Base-by-base conservation (phyloP, 2,113 vertebrate genomes). In the Lanius ludovicianus region DNA sequence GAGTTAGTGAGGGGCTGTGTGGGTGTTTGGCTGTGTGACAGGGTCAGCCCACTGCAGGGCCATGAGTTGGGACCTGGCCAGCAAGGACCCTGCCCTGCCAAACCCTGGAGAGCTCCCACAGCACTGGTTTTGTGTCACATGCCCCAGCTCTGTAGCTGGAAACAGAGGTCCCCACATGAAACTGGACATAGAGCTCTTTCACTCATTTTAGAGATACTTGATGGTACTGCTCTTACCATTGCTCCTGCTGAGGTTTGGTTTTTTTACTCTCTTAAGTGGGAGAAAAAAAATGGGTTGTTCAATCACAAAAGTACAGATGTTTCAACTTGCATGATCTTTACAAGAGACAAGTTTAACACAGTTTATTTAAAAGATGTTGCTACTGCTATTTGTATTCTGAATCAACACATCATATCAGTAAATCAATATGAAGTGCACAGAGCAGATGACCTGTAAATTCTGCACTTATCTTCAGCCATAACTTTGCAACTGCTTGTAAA, bases 41-140 rank as follows among this genome's bases (percentile, higher is more conserved):
- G 15, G 22, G 49, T 76, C 56, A 75, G 0, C 30, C 41, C 46
- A 16, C 12, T 35, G 17, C 24, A 37, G 37, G 24, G 17, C 1
- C 2, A 15, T 18, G 33, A 30, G 17, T 3, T 52, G 49, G 16
- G 30, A 13, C 3, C 6, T 37, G 37, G 37, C 37, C 37, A 37
- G 37, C 37, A 37, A 53, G 16, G 30, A 13, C 3, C 6, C 7
- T 73, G 13, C 33, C 24, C 49, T 44, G 33, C 10, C n/a, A 13
- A 41, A 82, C 21, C 11, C 13, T 0, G 0, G 27, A 33, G 23
- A 39, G 6, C 24, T 89, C 37, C 37, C 2, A 2, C 1, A 2
- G 27, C 23, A 5, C 20, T n/a, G 17, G 10, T 50, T 55, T 62
- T 50, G 9, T 63, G 41, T 19, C 41, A 4, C 3, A 0, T 10